A percentile compares a stretch with the other conserved stretches of the same genome.
phyloP scores from a whole-genome alignment of 2,113 vertebrate species.

The Melanocharis versteri region DNA sequence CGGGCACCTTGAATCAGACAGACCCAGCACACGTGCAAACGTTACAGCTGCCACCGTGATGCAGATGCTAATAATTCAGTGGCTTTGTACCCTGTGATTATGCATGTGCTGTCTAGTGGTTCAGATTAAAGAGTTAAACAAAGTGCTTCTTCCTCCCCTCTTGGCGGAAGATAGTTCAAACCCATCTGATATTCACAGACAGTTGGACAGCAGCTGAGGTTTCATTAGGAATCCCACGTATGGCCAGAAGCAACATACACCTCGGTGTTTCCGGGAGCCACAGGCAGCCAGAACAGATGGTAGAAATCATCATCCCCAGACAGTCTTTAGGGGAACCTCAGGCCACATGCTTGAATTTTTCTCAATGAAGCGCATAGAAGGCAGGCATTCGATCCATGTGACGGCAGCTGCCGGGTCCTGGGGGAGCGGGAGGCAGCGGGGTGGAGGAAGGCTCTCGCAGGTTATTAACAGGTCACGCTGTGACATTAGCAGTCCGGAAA shows the following conservation, averaged over 20 bases:
- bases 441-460: slow-evolving; percentile 16
- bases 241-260: slow-evolving; percentile 61
- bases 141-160: not conserved
- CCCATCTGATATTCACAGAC: slow-evolving; percentile 14
- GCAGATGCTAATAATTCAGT: slow-evolving; percentile 39
- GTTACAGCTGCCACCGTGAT: not conserved
- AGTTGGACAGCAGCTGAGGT: slow-evolving; percentile 58
- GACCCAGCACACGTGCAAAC: not conserved
- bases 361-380: slow-evolving; percentile 41
- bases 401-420: slow-evolving; percentile 4
- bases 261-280: slow-evolving; percentile 63
- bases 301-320: slow-evolving; percentile 70
- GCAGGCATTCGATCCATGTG: slow-evolving; percentile 9
- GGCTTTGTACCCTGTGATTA: slow-evolving; percentile 42
- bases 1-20: not conserved
- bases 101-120: not conserved
- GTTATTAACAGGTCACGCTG: slow-evolving; percentile 56
- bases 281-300: slow-evolving; percentile 69
- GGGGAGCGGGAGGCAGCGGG: not conserved
- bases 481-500: slow-evolving; percentile 65
- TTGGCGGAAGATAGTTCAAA: slow-evolving; percentile 20
- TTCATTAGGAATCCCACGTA: slow-evolving; percentile 68
- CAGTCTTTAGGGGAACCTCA: slow-evolving; percentile 66
- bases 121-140: slow-evolving; percentile 62
- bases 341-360: slow-evolving; percentile 43